These are phyloP conservation scores for Tichodroma muraria DNA, from an alignment of 2,113 vertebrate species.

Conservation along the genomic window DNA sequence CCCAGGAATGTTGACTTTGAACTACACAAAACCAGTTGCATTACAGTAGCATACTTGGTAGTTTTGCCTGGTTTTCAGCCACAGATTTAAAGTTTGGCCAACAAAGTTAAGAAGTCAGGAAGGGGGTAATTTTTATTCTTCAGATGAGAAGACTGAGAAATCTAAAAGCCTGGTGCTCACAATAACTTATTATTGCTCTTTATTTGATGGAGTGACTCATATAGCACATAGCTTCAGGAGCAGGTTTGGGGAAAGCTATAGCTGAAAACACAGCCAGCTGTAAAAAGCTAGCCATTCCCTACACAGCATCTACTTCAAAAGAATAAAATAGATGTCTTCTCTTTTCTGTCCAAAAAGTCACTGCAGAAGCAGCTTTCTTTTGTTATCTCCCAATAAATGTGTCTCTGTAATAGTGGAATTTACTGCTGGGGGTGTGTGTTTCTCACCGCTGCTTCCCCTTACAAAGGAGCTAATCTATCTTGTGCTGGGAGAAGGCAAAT, in stretches of 20 bases:
- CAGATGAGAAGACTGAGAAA: slow-evolving; percentile 27
- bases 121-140: slow-evolving; percentile 54
- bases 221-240: slow-evolving; percentile 24
- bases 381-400: slow-evolving; percentile 60
- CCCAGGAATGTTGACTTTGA: slow-evolving; percentile 37
- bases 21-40: slow-evolving; percentile 28
- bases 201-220: slow-evolving; percentile 58
- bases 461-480: slow-evolving; percentile 49
- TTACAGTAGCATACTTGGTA: neutral
- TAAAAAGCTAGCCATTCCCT: slow-evolving; percentile 52
- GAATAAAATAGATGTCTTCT: slow-evolving; percentile 54
- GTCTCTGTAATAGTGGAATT: slow-evolving; percentile 55
- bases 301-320: slow-evolving; percentile 44
- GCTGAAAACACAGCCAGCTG: slow-evolving; percentile 47
- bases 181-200: slow-evolving; percentile 59
- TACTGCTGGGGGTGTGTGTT: slow-evolving; percentile 54
- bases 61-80: slow-evolving; percentile 37
- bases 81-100: slow-evolving; percentile 54
- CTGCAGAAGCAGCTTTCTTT: slow-evolving; percentile 56
- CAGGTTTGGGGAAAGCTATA: slow-evolving; percentile 19
- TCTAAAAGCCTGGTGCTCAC: slow-evolving; percentile 36
- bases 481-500: slow-evolving; percentile 44
- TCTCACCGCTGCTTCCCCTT: slow-evolving; percentile 50
- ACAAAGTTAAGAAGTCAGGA: slow-evolving; percentile 48
- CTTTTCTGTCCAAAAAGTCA: slow-evolving; percentile 52